Percentiles rank a stretch among this genome's conserved stretches.
These are phyloP conservation scores for Acrocera orbiculus DNA, from an alignment of 2,888 invertebrate genomes.

Conservation along the genomic window DNA sequence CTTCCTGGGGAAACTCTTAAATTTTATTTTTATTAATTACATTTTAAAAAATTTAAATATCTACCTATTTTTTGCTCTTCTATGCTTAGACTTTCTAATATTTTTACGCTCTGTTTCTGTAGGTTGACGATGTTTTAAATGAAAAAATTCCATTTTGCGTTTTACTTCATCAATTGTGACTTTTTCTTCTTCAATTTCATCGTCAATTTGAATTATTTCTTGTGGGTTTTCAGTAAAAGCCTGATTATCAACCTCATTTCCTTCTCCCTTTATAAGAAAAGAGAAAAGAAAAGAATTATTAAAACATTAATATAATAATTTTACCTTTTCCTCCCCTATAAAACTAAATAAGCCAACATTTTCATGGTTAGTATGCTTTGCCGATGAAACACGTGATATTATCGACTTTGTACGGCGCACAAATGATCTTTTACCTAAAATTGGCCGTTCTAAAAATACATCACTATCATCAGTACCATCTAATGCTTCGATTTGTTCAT, in stretches of 20 bases:
- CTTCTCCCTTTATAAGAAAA: background rate
- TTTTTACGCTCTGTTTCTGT: constrained; percentile 19
- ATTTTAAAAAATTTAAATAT: background rate
- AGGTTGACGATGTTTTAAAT: constrained; percentile 25
- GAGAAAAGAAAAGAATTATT: background rate
- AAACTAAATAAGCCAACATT: constrained; percentile 12
- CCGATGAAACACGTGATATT: constrained; percentile 18
- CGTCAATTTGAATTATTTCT: constrained; percentile 19
- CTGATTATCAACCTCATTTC: constrained; percentile 3
- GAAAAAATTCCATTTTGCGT: constrained; percentile 28
- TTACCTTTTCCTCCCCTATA: constrained; percentile 12
- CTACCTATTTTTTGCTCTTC: constrained; percentile 23
- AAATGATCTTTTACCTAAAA: constrained; percentile 47
- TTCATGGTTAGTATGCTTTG: background rate
- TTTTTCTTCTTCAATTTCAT: constrained; percentile 19
- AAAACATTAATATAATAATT: background rate
- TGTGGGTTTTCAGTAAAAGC: constrained; percentile 4
- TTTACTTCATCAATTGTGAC: constrained; percentile 28
- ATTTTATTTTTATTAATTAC: background rate
- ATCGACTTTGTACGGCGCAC: constrained; percentile 50
- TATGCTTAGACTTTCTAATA: constrained; percentile 20
- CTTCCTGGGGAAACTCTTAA: constrained; percentile 24
- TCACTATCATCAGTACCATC: constrained; percentile 30
- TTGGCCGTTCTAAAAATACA: constrained; percentile 36
- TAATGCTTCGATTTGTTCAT: constrained; percentile 27